Conservation (phyloP, 1,140 invertebrate genomes). For the Acarapis woodi region DNA sequence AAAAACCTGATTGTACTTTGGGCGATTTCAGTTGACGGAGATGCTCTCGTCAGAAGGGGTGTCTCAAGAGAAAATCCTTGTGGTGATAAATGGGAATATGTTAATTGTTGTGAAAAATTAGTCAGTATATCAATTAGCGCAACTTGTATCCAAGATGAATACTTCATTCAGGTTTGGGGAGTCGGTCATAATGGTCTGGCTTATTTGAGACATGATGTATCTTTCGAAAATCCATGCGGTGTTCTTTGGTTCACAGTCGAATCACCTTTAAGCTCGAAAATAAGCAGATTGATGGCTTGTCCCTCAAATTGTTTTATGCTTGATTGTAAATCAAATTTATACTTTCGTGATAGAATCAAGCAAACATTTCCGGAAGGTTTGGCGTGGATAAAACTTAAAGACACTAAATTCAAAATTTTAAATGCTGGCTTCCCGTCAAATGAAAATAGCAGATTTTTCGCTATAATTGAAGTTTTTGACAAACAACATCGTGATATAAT, state of each 20-base stretch:
- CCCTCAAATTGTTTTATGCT: too few species aligned
- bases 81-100: slow-evolving; percentile 29
- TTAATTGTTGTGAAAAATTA: slow-evolving; percentile 32
- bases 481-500: too few species aligned
- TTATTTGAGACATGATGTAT: slow-evolving; percentile 9
- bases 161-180: slow-evolving; percentile 21
- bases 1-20: slow-evolving; percentile 29
- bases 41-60: slow-evolving; percentile 27
- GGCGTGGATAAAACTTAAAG: too few species aligned
- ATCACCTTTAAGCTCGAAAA: too few species aligned
- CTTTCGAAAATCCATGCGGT: not conserved
- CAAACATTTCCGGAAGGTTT: too few species aligned
- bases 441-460: too few species aligned
- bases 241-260: not conserved
- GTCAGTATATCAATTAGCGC: slow-evolving; percentile 35
- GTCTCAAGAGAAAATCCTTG: slow-evolving; percentile 24
- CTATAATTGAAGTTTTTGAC: too few species aligned
- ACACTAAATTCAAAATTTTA: too few species aligned
- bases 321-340: too few species aligned
- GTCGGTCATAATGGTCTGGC: slow-evolving; percentile 26
- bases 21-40: slow-evolving; percentile 53
- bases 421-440: too few species aligned
- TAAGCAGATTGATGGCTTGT: too few species aligned
- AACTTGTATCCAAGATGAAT: slow-evolving; percentile 31
- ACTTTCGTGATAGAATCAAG: too few species aligned